These are phyloP conservation scores for Vanessa cardui DNA, from an alignment of 2,888 invertebrate species.

Conservation along the genomic window DNA sequence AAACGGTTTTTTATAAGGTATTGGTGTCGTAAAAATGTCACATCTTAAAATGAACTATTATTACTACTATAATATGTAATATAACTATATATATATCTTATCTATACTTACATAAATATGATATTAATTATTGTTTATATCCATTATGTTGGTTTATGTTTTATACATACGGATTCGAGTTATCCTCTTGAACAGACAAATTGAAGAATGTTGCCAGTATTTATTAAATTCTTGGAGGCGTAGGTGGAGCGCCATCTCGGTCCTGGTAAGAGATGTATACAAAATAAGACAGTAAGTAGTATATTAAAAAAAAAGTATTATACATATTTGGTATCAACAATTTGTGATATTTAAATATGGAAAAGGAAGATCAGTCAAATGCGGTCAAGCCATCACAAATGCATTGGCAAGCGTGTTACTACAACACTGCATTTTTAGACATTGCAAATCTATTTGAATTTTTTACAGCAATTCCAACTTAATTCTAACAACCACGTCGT, in stretches of 20 bases:
- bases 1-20: background rate
- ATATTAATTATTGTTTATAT: constrained; percentile 42
- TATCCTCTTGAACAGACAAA: constrained; percentile 34
- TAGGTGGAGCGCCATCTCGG: constrained; percentile 75
- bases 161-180: constrained; percentile 44
- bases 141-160: constrained; percentile 27
- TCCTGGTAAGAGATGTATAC: constrained; percentile 53
- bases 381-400: no score
- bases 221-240: constrained; percentile 73
- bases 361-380: no score
- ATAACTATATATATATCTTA: constrained; percentile 30
- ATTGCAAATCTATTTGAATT: no score
- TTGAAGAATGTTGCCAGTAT: constrained; percentile 35
- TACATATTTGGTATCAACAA: no score
- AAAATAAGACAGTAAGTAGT: background rate
- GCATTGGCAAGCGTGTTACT: no score
- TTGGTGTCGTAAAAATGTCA: background rate
- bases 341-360: no score
- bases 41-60: constrained; percentile 7
- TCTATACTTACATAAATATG: constrained; percentile 43
- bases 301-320: background rate
- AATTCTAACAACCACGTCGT: no score
- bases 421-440: no score
- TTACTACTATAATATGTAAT: constrained; percentile 1
- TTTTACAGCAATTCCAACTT: no score